Evolutionary conservation across 2,113 vertebrate species (phyloP).

Genomic region (Rallus limicola): DNA sequence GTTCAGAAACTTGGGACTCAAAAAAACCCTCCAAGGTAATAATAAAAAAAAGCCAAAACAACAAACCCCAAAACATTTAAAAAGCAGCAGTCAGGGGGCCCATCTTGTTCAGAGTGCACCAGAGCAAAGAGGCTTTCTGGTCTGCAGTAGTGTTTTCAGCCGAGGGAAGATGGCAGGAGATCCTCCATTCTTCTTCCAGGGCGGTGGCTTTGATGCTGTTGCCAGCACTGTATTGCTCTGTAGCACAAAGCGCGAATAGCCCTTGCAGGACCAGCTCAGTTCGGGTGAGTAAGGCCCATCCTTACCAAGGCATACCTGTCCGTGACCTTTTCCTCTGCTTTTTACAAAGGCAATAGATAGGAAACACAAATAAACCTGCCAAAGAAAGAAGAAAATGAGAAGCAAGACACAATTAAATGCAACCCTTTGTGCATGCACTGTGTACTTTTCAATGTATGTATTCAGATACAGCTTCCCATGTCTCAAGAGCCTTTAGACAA

Average conservation of each 20-base stretch:
- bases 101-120: slow-evolving; percentile 68
- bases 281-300: neutral
- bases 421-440: neutral
- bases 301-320: slow-evolving; percentile 84
- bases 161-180: slow-evolving; percentile 35
- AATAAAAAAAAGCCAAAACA: neutral
- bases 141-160: slow-evolving; percentile 63
- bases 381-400: slow-evolving; percentile 11
- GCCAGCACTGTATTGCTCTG: slow-evolving; percentile 58
- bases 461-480: neutral
- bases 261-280: slow-evolving; percentile 48
- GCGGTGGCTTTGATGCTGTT: neutral
- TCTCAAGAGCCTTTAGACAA: neutral
- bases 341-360: slow-evolving; percentile 96
- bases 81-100: slow-evolving; percentile 77
- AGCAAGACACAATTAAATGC: neutral
- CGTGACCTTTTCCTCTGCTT: slow-evolving; percentile 90
- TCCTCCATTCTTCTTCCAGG: slow-evolving; percentile 29
- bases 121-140: slow-evolving; percentile 62
- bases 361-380: slow-evolving; percentile 91
- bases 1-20: slow-evolving; percentile 67
- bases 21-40: neutral
- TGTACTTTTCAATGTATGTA: neutral
- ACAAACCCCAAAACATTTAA: neutral
- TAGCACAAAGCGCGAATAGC: slow-evolving; percentile 27